Conservation (phyloP, 1,140 invertebrate genomes). For the Teleopsis dalmanni region DNA sequence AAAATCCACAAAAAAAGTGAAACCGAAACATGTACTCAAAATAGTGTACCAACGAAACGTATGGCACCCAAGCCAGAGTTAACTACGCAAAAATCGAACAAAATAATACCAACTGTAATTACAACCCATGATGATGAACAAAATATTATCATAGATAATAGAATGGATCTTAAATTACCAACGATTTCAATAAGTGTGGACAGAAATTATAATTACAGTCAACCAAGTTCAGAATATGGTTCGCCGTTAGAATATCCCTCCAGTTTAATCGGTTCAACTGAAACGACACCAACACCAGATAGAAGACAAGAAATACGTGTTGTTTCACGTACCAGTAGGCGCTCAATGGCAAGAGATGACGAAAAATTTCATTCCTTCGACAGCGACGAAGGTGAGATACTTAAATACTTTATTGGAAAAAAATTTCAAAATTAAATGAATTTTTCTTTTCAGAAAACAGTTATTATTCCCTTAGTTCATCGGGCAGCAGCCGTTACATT, state of each 20-base stretch:
- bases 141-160: too few species aligned
- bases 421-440: background rate
- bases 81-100: background rate
- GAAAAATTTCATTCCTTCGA: constrained; percentile 41
- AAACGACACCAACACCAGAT: constrained; percentile 9
- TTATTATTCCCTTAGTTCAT: constrained; percentile 40
- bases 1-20: background rate
- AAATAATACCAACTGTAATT: too few species aligned
- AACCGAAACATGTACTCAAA: background rate
- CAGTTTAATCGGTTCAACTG: constrained; percentile 11
- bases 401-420: background rate
- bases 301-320: background rate
- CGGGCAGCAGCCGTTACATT: constrained; percentile 38
- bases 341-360: constrained; percentile 36
- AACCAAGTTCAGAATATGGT: constrained; percentile 14
- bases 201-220: constrained; percentile 12
- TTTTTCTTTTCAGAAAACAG: constrained; percentile 31
- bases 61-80: background rate
- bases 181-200: constrained; percentile 4
- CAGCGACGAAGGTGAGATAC: constrained; percentile 36
- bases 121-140: background rate
- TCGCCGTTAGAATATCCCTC: constrained; percentile 13
- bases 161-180: background rate
- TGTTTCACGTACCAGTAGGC: constrained; percentile 15
- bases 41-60: background rate